Base-by-base conservation (phyloP, 2,888 invertebrate species). In the Tyria jacobaeae region DNA sequence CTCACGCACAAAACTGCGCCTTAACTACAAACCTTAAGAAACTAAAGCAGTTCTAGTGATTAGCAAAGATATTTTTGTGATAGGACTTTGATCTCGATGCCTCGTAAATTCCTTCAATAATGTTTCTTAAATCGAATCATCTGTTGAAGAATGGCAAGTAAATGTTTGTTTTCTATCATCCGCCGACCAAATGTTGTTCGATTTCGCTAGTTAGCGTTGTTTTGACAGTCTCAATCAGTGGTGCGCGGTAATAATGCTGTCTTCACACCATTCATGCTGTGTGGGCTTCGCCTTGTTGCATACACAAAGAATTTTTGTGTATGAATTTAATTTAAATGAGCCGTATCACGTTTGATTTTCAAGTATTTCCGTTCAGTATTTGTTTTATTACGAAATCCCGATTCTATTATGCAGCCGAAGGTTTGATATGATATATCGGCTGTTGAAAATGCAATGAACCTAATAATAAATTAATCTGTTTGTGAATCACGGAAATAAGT, bases 151-250 rank as follows among this genome's bases (percentile, higher is more conserved):
- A 89, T 88, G 89, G 87, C 87, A 86, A 86, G 87, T 89, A 86
- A 88, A 83, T 91, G 91, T 91, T 92, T 92, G 91, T 91, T 92
- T 92, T 89, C 89, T 91, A 92, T 93, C 92, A 90, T 86, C 88
- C 91, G 86, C 78, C 86, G 83, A 86, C 86, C 89, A 86, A 91
- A 89, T 88, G 91, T 89, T 89, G 87, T 90, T 87, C 84, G 87
- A 88, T 89, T 89, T 86, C 82, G 91, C 89, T 89, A 89, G 89
- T 90, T 89, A 87, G 82, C 83, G 86, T 81, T 93, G 92, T 93
- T 93, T 92, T 92, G 93, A 93, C 93, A 91, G 87, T 82, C 85
- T 90, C 90, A 87, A 85, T 92, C 91, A 89, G 77, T 84, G 79
- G 73, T 68, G 74, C 73, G 77, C 80, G 73, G 82, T 83, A 88